Evolutionary conservation across 2,888 invertebrate genomes (phyloP).

Genomic region (Lepidocyrtoides sp.): DNA sequence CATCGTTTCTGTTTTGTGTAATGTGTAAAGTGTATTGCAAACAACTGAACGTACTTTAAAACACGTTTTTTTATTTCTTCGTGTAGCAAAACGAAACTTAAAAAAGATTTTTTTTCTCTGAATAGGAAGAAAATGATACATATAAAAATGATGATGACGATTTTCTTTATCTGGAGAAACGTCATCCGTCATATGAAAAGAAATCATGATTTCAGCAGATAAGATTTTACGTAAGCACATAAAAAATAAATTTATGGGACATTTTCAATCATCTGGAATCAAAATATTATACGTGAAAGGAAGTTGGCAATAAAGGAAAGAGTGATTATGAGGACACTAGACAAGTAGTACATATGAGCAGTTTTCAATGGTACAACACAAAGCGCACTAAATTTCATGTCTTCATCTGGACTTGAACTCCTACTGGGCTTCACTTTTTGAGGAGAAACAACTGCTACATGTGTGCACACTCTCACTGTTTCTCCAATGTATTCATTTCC

Average conservation of each 20-base stretch:
- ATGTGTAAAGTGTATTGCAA: background rate
- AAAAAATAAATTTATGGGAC: slow-evolving; percentile 67
- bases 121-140: background rate
- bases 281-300: slow-evolving; percentile 63
- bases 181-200: slow-evolving; percentile 7
- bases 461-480: background rate
- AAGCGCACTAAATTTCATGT: background rate
- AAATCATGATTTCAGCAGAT: slow-evolving; percentile 35
- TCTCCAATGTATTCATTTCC: background rate
- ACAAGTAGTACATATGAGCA: background rate
- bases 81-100: too few relatives aligned
- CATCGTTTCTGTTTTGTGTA: background rate
- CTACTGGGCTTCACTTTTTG: background rate
- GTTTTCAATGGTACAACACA: background rate
- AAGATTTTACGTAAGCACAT: slow-evolving; percentile 31
- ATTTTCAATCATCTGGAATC: slow-evolving; percentile 71
- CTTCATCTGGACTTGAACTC: background rate
- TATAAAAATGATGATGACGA: background rate
- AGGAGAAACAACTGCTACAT: background rate
- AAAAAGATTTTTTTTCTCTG: too few relatives aligned
- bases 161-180: background rate
- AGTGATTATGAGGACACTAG: background rate
- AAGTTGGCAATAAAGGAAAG: slow-evolving; percentile 34
- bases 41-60: background rate
- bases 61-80: background rate